phyloP scores from a whole-genome alignment of 2,888 invertebrate genomes.

The Sclerodermus sp. region DNA sequence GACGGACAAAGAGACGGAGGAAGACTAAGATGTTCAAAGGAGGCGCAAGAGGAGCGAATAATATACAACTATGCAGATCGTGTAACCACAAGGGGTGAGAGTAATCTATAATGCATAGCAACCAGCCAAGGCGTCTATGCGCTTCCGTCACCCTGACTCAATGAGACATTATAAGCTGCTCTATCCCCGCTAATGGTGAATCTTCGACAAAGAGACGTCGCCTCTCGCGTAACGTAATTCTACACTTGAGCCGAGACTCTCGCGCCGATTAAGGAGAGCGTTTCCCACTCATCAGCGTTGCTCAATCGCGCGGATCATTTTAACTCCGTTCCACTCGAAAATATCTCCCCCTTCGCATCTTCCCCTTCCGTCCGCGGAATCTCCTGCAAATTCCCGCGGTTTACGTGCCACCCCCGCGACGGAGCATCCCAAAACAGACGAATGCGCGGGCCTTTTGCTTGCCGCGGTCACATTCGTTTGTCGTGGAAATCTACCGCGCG shows the following conservation, averaged over 20 bases:
- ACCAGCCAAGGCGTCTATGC: background rate
- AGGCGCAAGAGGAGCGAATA: conserved; percentile 9
- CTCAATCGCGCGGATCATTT: too few relatives aligned
- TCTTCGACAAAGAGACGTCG: background rate
- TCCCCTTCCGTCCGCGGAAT: too few relatives aligned
- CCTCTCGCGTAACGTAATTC: background rate
- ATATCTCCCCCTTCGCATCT: too few relatives aligned
- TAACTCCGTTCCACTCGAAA: too few relatives aligned
- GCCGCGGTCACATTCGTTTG: too few relatives aligned
- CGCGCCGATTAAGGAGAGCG: background rate
- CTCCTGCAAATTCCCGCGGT: too few relatives aligned
- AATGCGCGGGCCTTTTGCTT: too few relatives aligned
- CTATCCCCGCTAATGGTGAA: background rate
- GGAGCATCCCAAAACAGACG: too few relatives aligned
- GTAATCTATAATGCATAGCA: conserved; percentile 20
- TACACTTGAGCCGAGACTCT: background rate
- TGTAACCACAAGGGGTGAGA: conserved; percentile 12
- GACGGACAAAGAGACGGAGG: too few relatives aligned
- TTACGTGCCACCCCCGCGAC: too few relatives aligned
- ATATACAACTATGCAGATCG: conserved; percentile 16
- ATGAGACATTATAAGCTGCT: conserved; percentile 16
- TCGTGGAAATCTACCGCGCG: too few relatives aligned
- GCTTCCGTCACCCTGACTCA: background rate
- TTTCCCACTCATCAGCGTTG: background rate
- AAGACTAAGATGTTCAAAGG: conserved; percentile 4